Base-by-base conservation (phyloP, 2,113 vertebrate genomes). In the Salvelinus alpinus region DNA sequence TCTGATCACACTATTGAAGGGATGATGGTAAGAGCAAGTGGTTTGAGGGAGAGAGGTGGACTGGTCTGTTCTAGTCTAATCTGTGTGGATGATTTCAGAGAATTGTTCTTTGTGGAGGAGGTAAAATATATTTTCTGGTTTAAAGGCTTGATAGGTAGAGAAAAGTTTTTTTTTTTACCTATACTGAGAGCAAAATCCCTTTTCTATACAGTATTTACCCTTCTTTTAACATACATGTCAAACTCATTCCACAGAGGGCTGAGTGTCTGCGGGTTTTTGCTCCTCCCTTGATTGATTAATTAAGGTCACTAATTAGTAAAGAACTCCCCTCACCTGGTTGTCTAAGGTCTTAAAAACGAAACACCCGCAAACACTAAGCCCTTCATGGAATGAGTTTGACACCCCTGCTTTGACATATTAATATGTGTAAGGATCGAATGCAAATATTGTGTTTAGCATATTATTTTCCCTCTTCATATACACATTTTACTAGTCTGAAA, bases 91-190 rank as follows among this genome's bases (percentile, higher is more conserved):
- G 16, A 68, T 38, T 68, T 68, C 14, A 68, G 29, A 68, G 27
- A 2, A 5, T 31, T 27, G 29, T 64, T 68, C 1, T 38, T 59
- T 67, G 70, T 44, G 6, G 68, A 34, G 60, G 70, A 71, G 66
- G 22, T 74, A 69, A 84, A 54, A 79, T 59, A 66, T 72, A 66
- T 87, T 20, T 78, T 44, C 85, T 73, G 78, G 64, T 75, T 75
- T 59, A 27, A 79, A 74, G 76, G 79, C 73, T 72, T 76, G 84
- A 83, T 48, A 75, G 75, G 66, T 64, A 73, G 18, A 47, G 38
- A 44, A 78, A 62, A 47, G 47, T 79, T 76, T 72, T 38, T 68
- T 68, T 68, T 68, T 20, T 68, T 3, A 68, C 16, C 2, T 20
- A 0, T 44, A 44, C 38, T 44, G 38, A 12, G 38, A 44, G 38